Conservation (phyloP, 2,797 vertebrate genomes). For the Platalea minor region DNA sequence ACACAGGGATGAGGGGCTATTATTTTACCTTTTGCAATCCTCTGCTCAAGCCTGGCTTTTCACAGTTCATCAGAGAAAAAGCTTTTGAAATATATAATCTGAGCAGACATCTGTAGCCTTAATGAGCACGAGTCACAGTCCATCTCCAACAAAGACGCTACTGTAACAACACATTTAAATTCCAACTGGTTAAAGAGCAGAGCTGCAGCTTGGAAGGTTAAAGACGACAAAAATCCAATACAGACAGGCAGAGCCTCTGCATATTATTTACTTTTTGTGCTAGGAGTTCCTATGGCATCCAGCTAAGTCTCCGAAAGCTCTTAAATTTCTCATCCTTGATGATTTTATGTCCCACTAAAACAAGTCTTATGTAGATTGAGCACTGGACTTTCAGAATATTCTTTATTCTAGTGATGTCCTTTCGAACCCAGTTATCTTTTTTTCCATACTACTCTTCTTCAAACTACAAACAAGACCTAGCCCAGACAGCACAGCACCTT, state of each 20-base stretch:
- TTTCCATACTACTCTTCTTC: neutral
- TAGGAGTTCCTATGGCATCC: neutral
- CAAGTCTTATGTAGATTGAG: neutral
- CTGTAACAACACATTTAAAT: slow-evolving; percentile 61
- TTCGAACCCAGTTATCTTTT: neutral
- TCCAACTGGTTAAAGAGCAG: slow-evolving; percentile 40
- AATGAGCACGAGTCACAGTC: slow-evolving; percentile 46
- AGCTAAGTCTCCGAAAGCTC: neutral
- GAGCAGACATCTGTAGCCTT: slow-evolving; percentile 49
- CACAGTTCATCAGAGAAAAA: slow-evolving; percentile 48
- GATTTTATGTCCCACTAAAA: neutral
- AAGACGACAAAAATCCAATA: slow-evolving; percentile 1
- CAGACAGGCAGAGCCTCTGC: neutral
- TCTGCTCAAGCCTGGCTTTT: neutral
- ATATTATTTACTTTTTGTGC: neutral
- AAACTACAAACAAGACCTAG: neutral
- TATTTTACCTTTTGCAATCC: slow-evolving; percentile 2
- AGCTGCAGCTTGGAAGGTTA: slow-evolving; percentile 21
- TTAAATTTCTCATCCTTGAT: neutral
- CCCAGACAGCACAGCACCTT: neutral
- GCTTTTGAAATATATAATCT: slow-evolving; percentile 51
- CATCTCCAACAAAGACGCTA: slow-evolving; percentile 48
- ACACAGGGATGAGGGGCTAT: neutral
- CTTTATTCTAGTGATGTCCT: neutral
- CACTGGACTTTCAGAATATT: neutral